Evolutionary conservation across 2,797 vertebrate genomes (phyloP).

Genomic region (Helicolenus hilgendorfi): DNA sequence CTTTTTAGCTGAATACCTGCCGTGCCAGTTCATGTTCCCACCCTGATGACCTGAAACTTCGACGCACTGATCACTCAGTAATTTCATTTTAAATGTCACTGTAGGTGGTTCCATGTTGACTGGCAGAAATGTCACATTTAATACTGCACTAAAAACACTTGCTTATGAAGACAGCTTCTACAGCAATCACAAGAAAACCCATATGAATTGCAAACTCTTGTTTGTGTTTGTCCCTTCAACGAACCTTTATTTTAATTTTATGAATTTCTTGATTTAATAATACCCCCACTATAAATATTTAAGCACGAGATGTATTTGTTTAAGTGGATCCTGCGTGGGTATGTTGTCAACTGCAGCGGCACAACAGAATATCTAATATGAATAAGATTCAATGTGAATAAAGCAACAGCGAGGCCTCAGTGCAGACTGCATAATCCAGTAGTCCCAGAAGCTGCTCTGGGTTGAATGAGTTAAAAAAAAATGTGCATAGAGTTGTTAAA

Average conservation of each 20-base stretch:
- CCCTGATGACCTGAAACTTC: background rate
- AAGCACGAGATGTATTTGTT: constrained; percentile 16
- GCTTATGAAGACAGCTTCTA: background rate
- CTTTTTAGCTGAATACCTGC: background rate
- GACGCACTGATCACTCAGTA: background rate
- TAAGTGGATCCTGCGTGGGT: constrained; percentile 35
- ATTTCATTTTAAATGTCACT: constrained; percentile 47
- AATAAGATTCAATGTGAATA: constrained; percentile 60
- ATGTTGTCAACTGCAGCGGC: constrained; percentile 48
- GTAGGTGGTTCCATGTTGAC: background rate
- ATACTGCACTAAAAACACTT: constrained; percentile 10
- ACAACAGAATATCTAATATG: constrained; percentile 50
- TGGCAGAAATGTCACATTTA: constrained; percentile 42
- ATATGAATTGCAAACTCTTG: constrained; percentile 40
- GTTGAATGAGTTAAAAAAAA: constrained; percentile 48
- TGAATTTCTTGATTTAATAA: constrained; percentile 39
- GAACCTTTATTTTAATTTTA: constrained; percentile 29
- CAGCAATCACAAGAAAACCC: background rate
- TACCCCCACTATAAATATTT: constrained; percentile 54
- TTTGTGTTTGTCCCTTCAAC: constrained; percentile 14
- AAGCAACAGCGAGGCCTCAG: constrained; percentile 34
- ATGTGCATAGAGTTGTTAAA: constrained; percentile 59
- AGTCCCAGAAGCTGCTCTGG: constrained; percentile 43
- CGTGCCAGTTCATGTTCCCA: background rate
- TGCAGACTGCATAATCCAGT: constrained; percentile 62